These are phyloP conservation scores for Neodiprion fabricii DNA, from an alignment of 1,140 invertebrate genomes.

Conservation along the genomic window DNA sequence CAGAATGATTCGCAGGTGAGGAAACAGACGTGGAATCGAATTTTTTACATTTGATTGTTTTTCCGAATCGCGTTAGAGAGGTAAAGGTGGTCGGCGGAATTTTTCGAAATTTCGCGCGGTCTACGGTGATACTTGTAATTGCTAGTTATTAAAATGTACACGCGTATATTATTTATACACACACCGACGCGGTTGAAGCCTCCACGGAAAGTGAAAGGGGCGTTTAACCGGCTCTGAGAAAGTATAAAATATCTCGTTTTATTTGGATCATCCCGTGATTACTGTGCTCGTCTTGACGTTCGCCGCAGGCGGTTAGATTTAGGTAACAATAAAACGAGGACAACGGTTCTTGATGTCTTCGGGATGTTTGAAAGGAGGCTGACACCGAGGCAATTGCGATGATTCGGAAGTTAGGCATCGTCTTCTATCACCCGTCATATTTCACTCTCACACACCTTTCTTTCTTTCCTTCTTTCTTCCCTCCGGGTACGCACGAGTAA, in stretches of 20 bases:
- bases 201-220: constrained; percentile 49
- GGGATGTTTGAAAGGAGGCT: neutral
- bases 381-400: neutral
- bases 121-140: too few species aligned
- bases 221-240: constrained; percentile 45
- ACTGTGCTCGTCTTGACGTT: constrained; percentile 23
- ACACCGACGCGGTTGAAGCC: neutral
- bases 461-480: neutral
- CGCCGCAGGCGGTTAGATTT: constrained; percentile 1
- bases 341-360: neutral
- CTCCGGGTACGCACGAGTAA: too few species aligned
- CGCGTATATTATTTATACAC: too few species aligned
- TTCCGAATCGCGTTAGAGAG: too few species aligned
- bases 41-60: too few species aligned
- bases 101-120: too few species aligned
- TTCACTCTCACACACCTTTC: neutral
- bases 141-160: too few species aligned
- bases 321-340: neutral
- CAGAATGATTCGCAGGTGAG: constrained; percentile 4
- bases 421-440: neutral
- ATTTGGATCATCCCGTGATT: constrained; percentile 26
- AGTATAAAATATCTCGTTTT: constrained; percentile 38
- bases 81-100: too few species aligned
- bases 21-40: neutral
- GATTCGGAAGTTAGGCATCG: neutral